Conservation (phyloP, 2,888 invertebrate genomes). For the Eristalinus sepulchralis region DNA sequence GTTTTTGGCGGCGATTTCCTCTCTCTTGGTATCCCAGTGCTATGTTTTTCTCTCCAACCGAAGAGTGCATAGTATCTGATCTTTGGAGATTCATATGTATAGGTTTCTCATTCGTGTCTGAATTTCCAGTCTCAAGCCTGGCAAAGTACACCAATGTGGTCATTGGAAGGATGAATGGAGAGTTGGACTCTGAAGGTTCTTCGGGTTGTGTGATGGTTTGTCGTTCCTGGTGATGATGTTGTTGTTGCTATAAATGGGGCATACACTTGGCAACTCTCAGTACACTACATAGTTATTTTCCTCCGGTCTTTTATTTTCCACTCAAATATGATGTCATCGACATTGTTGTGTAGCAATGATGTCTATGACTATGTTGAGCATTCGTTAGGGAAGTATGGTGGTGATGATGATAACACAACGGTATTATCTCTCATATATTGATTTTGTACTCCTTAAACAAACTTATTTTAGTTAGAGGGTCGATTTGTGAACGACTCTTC, state of each 20-base stretch:
- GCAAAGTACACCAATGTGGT: slow-evolving; percentile 48
- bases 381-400: slow-evolving; percentile 37
- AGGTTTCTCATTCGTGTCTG: not conserved
- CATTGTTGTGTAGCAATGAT: slow-evolving; percentile 60
- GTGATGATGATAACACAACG: slow-evolving; percentile 10
- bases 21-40: not conserved
- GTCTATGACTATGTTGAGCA: slow-evolving; percentile 48
- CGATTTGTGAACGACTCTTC: no score
- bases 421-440: slow-evolving; percentile 35
- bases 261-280: slow-evolving; percentile 65
- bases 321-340: slow-evolving; percentile 68
- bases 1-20: slow-evolving; percentile 24
- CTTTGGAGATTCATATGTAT: not conserved
- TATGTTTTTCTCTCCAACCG: slow-evolving; percentile 21
- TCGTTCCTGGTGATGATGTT: not conserved
- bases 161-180: slow-evolving; percentile 62
- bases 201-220: slow-evolving; percentile 23
- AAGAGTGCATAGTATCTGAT: slow-evolving; percentile 32
- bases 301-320: not conserved
- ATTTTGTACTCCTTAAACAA: slow-evolving; percentile 15
- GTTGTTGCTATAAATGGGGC: slow-evolving; percentile 44
- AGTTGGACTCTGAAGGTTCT: slow-evolving; percentile 41
- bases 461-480: not conserved
- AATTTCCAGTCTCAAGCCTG: slow-evolving; percentile 32
- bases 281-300: slow-evolving; percentile 47